Conservation (phyloP, 2,888 invertebrate genomes). For the Cantharis nigra region DNA sequence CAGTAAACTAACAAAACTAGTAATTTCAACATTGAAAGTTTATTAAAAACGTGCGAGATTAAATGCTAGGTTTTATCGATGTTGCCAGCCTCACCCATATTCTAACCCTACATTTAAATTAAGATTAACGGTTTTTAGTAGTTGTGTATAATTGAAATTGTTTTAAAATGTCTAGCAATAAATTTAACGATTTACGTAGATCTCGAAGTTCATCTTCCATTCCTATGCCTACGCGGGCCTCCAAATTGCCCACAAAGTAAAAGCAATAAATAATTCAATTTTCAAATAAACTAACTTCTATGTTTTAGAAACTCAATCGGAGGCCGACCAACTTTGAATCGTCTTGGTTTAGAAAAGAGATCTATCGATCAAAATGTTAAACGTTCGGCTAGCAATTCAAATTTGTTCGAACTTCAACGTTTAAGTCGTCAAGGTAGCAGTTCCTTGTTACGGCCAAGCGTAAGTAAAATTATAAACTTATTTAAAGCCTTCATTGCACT, state of each 20-base stretch:
- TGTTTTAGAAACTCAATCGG: not conserved
- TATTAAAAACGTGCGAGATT: too few relatives aligned
- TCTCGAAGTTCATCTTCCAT: constrained; percentile 3
- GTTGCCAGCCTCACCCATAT: too few relatives aligned
- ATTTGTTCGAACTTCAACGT: not conserved
- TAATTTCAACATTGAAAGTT: too few relatives aligned
- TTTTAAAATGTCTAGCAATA: not conserved
- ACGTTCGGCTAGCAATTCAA: constrained; percentile 5
- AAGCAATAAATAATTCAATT: not conserved
- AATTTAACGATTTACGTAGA: constrained; percentile 1
- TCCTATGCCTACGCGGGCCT: not conserved
- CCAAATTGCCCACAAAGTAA: constrained; percentile 14
- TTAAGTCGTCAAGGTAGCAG: constrained; percentile 13
- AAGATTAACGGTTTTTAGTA: not conserved
- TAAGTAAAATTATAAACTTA: not conserved
- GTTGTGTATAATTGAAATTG: not conserved
- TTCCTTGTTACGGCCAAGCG: constrained; percentile 1
- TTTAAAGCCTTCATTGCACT: not conserved
- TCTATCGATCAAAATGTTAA: not conserved
- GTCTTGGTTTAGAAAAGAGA: not conserved
- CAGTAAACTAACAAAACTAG: too few relatives aligned
- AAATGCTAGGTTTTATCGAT: too few relatives aligned
- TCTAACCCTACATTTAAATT: too few relatives aligned
- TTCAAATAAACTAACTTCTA: not conserved
- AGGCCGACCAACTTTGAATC: not conserved